Percentiles rank a stretch among this genome's conserved stretches.
phyloP scores from a whole-genome alignment of 2,113 vertebrate species.

The Clupea harengus region DNA sequence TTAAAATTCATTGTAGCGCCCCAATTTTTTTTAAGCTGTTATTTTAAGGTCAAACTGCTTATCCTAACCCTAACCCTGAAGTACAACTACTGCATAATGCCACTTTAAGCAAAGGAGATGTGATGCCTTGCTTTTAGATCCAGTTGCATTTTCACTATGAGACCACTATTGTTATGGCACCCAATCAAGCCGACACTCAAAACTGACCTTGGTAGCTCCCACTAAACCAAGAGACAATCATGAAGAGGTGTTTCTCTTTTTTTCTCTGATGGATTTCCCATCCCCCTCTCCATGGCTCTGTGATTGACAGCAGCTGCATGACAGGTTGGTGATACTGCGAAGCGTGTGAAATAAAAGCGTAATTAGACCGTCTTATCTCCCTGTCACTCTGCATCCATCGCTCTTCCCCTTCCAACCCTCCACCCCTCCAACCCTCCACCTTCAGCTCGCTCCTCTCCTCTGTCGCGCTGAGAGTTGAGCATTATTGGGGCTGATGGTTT shows the following conservation, averaged over 20 bases:
- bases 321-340: neutral
- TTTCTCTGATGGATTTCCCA: neutral
- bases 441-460: neutral
- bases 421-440: neutral
- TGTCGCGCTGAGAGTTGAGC: neutral
- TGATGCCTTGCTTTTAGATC: neutral
- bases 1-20: too few relatives aligned
- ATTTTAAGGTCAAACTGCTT: too few relatives aligned
- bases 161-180: neutral
- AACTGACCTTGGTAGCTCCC: neutral
- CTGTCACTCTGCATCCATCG: neutral
- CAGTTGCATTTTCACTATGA: neutral
- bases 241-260: neutral
- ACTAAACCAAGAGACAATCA: neutral
- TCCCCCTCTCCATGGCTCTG: neutral
- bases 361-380: conserved; percentile 2
- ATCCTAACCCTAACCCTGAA: too few relatives aligned
- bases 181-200: neutral
- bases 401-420: neutral
- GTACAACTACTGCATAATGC: too few relatives aligned
- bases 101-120: too few relatives aligned
- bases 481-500: neutral
- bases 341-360: neutral
- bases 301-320: neutral
- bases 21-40: too few relatives aligned